Percentiles rank a stretch among this genome's conserved stretches.
These are phyloP conservation scores for Spheniscus mendiculus DNA, from an alignment of 2,113 vertebrate species.

Conservation along the genomic window DNA sequence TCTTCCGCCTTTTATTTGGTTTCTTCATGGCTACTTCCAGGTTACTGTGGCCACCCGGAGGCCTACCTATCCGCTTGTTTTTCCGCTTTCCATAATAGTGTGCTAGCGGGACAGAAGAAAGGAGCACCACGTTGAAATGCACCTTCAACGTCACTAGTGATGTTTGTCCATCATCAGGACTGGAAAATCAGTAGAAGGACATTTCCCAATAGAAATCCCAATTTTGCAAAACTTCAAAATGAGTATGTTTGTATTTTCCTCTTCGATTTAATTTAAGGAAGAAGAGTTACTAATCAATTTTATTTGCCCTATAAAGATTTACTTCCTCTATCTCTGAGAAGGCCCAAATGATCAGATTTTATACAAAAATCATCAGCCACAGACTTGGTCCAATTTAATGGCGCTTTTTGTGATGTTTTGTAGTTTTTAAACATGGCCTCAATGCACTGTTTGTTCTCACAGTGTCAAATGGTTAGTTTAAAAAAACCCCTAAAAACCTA, in stretches of 20 bases:
- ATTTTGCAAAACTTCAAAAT: not conserved
- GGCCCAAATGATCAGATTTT: not conserved
- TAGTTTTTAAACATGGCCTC: not conserved
- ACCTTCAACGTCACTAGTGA: not conserved
- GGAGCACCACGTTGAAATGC: not conserved
- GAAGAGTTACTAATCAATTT: not conserved
- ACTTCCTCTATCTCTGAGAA: not conserved
- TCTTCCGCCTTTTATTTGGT: constrained; percentile 91
- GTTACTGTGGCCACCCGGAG: constrained; percentile 90
- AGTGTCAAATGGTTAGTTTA: not conserved
- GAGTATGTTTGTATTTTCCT: not conserved
- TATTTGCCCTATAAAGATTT: not conserved
- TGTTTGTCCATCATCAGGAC: not conserved
- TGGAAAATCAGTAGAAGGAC: not conserved
- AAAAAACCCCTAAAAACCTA: not conserved
- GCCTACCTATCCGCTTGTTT: constrained; percentile 90
- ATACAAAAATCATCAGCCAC: not conserved
- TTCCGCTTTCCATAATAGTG: constrained; percentile 96
- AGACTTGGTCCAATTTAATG: not conserved
- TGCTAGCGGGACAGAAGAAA: constrained; percentile 75
- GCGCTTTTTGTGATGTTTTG: not conserved
- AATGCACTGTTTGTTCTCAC: not conserved
- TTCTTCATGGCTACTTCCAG: constrained; percentile 92
- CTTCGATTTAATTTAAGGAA: not conserved
- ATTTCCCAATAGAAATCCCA: not conserved